Percentiles rank a stretch among this genome's conserved stretches.
Evolutionary conservation across 2,888 invertebrate species (phyloP).

Genomic region (Ephialtes manifestator): DNA sequence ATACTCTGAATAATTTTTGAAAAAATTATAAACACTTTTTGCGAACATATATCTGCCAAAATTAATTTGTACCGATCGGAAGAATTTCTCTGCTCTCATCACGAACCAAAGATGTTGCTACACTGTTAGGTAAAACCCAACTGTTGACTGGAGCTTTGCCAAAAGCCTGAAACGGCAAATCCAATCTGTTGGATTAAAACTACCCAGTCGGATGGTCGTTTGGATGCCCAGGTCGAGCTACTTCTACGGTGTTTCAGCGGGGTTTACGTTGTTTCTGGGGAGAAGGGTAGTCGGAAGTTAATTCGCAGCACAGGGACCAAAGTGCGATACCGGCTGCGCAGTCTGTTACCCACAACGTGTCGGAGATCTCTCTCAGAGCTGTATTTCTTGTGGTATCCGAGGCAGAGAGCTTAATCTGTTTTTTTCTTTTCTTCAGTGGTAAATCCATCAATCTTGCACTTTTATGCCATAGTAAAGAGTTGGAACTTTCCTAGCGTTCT

Average conservation of each 20-base stretch:
- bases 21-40: too few species aligned
- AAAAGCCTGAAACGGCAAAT: conserved; percentile 69
- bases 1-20: too few species aligned
- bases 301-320: conserved; percentile 63
- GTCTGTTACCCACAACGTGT: conserved; percentile 40
- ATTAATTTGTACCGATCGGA: conserved; percentile 35
- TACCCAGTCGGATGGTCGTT: conserved; percentile 14
- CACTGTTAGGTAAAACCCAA: conserved; percentile 48
- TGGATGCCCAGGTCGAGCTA: conserved; percentile 25
- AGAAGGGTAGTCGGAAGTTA: conserved; percentile 70
- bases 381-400: conserved; percentile 35
- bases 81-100: conserved; percentile 17
- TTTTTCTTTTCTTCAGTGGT: background rate
- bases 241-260: conserved; percentile 43
- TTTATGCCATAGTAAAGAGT: background rate
- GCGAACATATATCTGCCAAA: too few species aligned
- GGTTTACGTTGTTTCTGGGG: conserved; percentile 59
- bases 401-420: background rate
- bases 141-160: conserved; percentile 67
- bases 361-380: background rate
- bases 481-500: background rate
- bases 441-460: background rate
- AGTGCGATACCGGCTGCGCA: conserved; percentile 51
- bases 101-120: conserved; percentile 8
- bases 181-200: conserved; percentile 73